Evolutionary conservation across 1,140 invertebrate species (phyloP), one percentile per base, ranked within the genome.

Genomic region (Anthonomus grandis): DNA sequence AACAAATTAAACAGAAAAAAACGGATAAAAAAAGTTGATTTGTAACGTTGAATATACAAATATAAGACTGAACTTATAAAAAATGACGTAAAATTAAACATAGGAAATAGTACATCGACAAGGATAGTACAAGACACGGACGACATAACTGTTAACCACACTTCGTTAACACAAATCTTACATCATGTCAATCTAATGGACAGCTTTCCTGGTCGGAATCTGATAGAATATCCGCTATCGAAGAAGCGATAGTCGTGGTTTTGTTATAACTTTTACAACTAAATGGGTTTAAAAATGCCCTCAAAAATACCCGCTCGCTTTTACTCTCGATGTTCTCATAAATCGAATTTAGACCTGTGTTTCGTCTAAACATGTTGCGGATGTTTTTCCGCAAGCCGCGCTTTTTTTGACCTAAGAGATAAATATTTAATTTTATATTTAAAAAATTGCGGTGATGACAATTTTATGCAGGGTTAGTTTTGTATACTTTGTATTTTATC

Each of bases 271-370:
- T 57, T 21, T 23, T 27, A 34, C 48, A 52, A 31, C 45, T 58
- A 31, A 48, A 52, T n/a, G 56, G 47, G 18, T 58, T 58, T 23
- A 58, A 34, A 38, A 58, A 58, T 4, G 48, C 56, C 39, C 56
- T 44, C 10, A 51, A 51, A 19, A 58, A 44, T 24, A 59, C 49
- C 23, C 57, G 48, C 22, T 59, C 57, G 36, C 57, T 59, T 41
- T 46, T 53, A 17, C 22, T 47, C 18, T 47, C 44, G 27, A 38
- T 53, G 22, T 17, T 47, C 18, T 47, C 44, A 21, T 59, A 59
- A 31, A 59, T 59, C 39, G 49, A 52, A 23, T 47, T 51, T 12
- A 59, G 25, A 34, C 57, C 57, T 15, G 46, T 6, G 49, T 44
- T 52, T 47, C 25, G 42, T n/a, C 37, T 38, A 19, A 38, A 22